Evolutionary conservation across 2,113 vertebrate species (phyloP), one percentile per base, ranked within the genome.

Genomic region (Arothron firmamentum): DNA sequence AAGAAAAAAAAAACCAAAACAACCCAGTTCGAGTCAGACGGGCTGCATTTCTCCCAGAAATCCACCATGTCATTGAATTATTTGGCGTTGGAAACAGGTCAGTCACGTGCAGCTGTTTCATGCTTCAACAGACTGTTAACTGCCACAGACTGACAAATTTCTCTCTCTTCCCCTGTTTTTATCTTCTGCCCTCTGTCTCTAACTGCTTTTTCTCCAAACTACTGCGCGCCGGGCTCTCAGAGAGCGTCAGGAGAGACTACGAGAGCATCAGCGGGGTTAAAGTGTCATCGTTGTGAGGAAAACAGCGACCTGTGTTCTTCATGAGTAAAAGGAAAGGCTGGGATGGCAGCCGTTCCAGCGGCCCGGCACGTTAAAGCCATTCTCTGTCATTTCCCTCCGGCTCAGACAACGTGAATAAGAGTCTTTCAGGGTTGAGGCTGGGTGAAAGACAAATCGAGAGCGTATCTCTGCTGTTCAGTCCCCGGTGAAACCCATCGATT

Each of bases 51-150:
- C 79, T 81, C 23, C 64, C 55, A 81, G 87, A 75, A 82, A 72
- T 72, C 58, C 70, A 85, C 56, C 59, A 46, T 88, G 76, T 88
- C 85, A 90, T 88, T 86, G 71, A 85, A 78, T 89, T 85, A 87
- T 86, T 88, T 83, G 81, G 87, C 87, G 87, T 83, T 69, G 80
- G 76, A 90, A 85, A 65, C 61, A 52, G 82, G 86, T 81, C 90
- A 87, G 69, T 86, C 81, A 83, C 67, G 80, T 79, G 83, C 72
- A 85, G 77, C 80, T 81, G 85, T 87, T 45, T 77, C 72, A 81
- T 78, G 79, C 88, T 38, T 68, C 72, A 81, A 61, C 78, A 79
- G 83, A 88, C 75, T 73, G 70, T 83, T 85, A 57, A 72, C 78
- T 88, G 88, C 83, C 84, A 86, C 83, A 85, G 85, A 63, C 45